These are phyloP conservation scores for Nilaparvata lugens DNA, from an alignment of 1,140 invertebrate genomes.

Conservation along the genomic window DNA sequence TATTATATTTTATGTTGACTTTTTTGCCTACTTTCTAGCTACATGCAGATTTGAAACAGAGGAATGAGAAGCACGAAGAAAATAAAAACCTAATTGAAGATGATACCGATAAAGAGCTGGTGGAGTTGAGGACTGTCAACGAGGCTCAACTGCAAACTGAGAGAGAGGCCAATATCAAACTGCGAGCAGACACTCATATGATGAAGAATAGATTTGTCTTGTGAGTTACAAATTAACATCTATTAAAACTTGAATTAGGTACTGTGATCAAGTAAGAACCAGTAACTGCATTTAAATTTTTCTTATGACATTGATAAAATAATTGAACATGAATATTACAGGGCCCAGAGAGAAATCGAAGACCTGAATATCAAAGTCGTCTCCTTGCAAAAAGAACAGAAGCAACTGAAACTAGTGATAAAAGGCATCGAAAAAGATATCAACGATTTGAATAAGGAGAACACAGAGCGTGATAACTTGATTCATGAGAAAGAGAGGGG, in stretches of 20 bases:
- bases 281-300: not conserved
- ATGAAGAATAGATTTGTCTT: slow-evolving; percentile 68
- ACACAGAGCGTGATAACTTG: slow-evolving; percentile 65
- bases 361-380: slow-evolving; percentile 56
- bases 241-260: not conserved
- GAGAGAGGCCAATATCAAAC: slow-evolving; percentile 59
- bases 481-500: slow-evolving; percentile 78
- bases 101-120: slow-evolving; percentile 68
- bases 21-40: slow-evolving; percentile 23
- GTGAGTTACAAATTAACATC: slow-evolving; percentile 3
- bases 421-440: slow-evolving; percentile 64
- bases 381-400: slow-evolving; percentile 51
- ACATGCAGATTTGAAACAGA: slow-evolving; percentile 11
- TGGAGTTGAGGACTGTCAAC: slow-evolving; percentile 51
- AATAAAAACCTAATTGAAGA: slow-evolving; percentile 72
- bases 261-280: not conserved
- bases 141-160: slow-evolving; percentile 67
- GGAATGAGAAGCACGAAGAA: slow-evolving; percentile 49
- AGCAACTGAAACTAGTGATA: slow-evolving; percentile 56
- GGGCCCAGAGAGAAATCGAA: slow-evolving; percentile 57
- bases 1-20: too few species aligned
- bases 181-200: slow-evolving; percentile 73
- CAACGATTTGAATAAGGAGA: slow-evolving; percentile 61
- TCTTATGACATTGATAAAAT: not conserved
- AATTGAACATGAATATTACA: not conserved